These are phyloP conservation scores for Diogma glabrata DNA, from an alignment of 2,888 invertebrate species.

Conservation along the genomic window DNA sequence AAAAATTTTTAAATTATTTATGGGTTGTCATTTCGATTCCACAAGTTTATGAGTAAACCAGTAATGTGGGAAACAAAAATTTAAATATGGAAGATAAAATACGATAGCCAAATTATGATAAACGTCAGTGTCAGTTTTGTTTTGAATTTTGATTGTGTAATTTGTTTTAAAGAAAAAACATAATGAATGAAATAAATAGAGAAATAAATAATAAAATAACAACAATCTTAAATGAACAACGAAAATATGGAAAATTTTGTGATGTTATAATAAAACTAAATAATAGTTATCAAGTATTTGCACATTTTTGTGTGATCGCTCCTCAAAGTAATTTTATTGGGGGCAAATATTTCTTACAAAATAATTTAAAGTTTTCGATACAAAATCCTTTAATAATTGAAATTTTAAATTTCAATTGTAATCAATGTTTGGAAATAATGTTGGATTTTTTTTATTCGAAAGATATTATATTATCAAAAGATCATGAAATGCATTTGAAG, in stretches of 20 bases:
- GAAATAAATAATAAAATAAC: constrained; percentile 25
- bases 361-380: constrained; percentile 29
- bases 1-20: too few relatives aligned
- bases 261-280: constrained; percentile 27
- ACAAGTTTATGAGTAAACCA: too few relatives aligned
- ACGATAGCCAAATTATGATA: too few relatives aligned
- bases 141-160: too few relatives aligned
- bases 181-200: too few relatives aligned
- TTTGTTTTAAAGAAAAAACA: too few relatives aligned
- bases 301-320: constrained; percentile 32
- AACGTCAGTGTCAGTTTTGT: too few relatives aligned
- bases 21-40: too few relatives aligned
- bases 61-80: too few relatives aligned
- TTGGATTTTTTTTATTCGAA: constrained; percentile 34
- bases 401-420: constrained; percentile 30
- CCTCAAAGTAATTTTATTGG: constrained; percentile 33
- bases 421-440: constrained; percentile 29
- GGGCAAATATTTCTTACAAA: constrained; percentile 23
- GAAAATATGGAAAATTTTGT: constrained; percentile 30
- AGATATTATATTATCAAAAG: constrained; percentile 28
- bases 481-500: constrained; percentile 31
- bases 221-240: constrained; percentile 32
- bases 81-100: too few relatives aligned
- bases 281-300: constrained; percentile 21
- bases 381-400: constrained; percentile 32